Conservation (phyloP, 2,113 vertebrate species). For the Sphyrna mokarran region DNA sequence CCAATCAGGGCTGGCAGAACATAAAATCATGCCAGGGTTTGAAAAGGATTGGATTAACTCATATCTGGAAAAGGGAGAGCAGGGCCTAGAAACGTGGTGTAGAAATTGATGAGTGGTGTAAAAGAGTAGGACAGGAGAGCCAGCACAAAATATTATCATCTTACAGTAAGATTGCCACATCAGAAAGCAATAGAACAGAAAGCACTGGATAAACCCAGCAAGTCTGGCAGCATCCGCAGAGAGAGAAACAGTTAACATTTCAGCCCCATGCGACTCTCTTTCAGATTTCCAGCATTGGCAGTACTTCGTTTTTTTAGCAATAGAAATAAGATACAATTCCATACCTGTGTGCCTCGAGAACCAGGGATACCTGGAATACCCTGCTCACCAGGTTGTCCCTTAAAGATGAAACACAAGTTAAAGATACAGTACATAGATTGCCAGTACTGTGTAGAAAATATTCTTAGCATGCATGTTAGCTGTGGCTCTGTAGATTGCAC, state of each 20-base stretch:
- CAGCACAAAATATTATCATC: neutral
- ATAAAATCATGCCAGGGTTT: neutral
- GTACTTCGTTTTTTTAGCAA: neutral
- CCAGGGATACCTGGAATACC: conserved; percentile 18
- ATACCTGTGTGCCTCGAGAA: conserved; percentile 22
- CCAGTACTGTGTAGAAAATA: neutral
- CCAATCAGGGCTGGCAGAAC: neutral
- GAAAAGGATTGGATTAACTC: neutral
- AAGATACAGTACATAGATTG: neutral
- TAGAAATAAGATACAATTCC: neutral
- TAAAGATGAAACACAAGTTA: neutral
- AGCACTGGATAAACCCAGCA: too few species aligned
- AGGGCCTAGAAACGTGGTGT: neutral
- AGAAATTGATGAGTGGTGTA: neutral
- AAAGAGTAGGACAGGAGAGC: neutral
- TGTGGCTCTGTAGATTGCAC: neutral
- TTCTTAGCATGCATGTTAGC: neutral
- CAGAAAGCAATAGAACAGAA: neutral
- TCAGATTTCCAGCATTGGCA: too few species aligned
- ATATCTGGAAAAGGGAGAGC: neutral
- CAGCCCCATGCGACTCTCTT: too few species aligned
- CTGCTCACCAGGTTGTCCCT: neutral
- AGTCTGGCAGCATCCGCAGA: too few species aligned
- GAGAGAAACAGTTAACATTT: too few species aligned
- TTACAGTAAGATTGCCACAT: neutral